Base-by-base conservation (phyloP, 2,797 vertebrate genomes). In the Erpetoichthys calabaricus region DNA sequence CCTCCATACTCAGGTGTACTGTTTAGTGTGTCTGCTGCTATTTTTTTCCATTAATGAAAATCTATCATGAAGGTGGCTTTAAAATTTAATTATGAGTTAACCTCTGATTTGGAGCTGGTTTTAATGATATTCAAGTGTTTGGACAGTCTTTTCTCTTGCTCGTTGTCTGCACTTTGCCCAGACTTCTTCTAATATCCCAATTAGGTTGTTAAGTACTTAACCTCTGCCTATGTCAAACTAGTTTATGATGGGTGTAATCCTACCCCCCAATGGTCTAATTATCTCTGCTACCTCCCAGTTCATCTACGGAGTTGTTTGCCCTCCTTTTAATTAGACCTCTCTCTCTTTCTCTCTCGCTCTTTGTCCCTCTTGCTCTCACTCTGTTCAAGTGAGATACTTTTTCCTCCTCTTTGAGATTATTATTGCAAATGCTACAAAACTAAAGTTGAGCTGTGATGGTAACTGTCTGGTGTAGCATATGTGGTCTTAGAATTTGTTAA, bases 261-360 rank as follows among this genome's bases (percentile, higher is more conserved):
- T 86, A 85, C 65, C 92, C 92, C 25, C 87, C 89, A 87, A 84
- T 91, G 89, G 90, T 86, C 86, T 90, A 88, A 94, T 97, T 96
- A 94, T 90, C 89, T 91, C 87, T 81, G 87, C 81, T 88, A 89
- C 87, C 78, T 91, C 68, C 88, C 91, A 94, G 94, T 96, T 95
- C 93, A 91, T 92, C 87, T 84, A 86, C 88, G 88, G 85, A 90
- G 85, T 89, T 89, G 86, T 89, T 90, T 87, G 82, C 79, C 75
- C 84, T 90, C 75, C 70, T 83, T 87, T 88, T 84, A 86, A 87
- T 86, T 86, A 87, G 78, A 83, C 82, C 81, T 80, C 68, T 81
- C 78, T 73, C 68, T 79, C 66, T 73, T 66, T 25, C 25, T 25
- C 25, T 25, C 25, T 25, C 25, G 25, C 25, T 25, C 25, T 25